Base-by-base conservation (phyloP, 1,140 invertebrate species). In the Atta cephalotes region DNA sequence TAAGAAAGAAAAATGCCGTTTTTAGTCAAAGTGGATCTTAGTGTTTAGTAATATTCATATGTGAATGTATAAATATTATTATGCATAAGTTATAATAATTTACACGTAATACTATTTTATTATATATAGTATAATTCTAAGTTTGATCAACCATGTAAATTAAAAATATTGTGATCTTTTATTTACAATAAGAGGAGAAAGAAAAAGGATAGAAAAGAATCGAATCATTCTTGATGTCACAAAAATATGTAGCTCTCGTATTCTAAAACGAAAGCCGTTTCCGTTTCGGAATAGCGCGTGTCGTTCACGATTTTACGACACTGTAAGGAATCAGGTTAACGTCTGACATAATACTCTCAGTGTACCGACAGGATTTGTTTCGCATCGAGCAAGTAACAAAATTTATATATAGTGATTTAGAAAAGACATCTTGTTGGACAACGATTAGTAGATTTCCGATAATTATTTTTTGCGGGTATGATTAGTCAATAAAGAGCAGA, bases 231-330 rank as follows among this genome's bases (percentile, higher is more conserved):
- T 9, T 16, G 39, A 76, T 62, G 28, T 84, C 72, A 85, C 31
- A 39, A 60, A 77, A 85, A 66, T 78, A 79, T 79, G 53, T 45
- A 85, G 63, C 28, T 31, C 39, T 85, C 58, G 21, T 66, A 85
- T 85, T 60, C 49, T 85, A 68, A 79, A 77, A 85, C 76, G 60
- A 31, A 79, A 49, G 62, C 28, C 65, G 76, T 85, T 85, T 85
- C 76, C 45, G 60, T 85, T 85, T 85, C 56, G 31, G 49, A 79
- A 85, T 81, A 18, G 53, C 65, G 65, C 39, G 53, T 81, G 45
- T 86, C 85, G 85, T 86, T 86, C 31, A 70, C 65, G 53, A 39
- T 80, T 86, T 86, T 86, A 86, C 65, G 85, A 86, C 77, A 80
- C 18, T 21, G 68, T 60, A 62, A 66, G 76, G 53, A 86, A 86